These are phyloP conservation scores for Neosilurus mollespiculum DNA, from an alignment of 2,797 vertebrate species.

Conservation along the genomic window DNA sequence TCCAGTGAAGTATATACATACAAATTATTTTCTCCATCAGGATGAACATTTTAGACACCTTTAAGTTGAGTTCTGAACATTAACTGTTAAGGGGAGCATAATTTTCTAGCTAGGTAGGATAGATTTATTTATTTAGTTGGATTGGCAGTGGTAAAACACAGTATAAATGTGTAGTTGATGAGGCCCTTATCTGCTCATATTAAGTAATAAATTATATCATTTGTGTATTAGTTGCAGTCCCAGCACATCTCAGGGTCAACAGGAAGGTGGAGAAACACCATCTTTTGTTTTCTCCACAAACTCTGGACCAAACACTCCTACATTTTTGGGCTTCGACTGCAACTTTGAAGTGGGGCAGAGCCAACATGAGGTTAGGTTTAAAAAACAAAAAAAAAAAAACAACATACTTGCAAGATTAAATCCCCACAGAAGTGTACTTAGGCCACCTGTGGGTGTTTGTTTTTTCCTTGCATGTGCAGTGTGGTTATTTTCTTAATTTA, in stretches of 20 bases:
- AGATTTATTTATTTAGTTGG: not conserved
- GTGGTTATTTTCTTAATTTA: too few species aligned
- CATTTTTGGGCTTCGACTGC: constrained; percentile 68
- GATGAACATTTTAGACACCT: not conserved
- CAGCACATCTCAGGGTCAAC: constrained; percentile 49
- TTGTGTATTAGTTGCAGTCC: constrained; percentile 65
- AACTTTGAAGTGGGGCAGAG: constrained; percentile 61
- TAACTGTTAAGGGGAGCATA: not conserved
- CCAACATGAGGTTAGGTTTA: constrained; percentile 66
- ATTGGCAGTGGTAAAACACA: not conserved
- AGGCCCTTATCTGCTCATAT: not conserved
- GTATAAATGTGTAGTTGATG: not conserved
- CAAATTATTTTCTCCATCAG: not conserved
- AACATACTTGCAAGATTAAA: not conserved
- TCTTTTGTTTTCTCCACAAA: constrained; percentile 69
- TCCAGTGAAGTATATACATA: too few species aligned
- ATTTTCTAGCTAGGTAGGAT: not conserved
- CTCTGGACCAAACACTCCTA: constrained; percentile 62
- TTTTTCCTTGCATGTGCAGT: too few species aligned
- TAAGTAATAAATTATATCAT: not conserved
- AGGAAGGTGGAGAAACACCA: constrained; percentile 60
- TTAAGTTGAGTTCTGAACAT: not conserved
- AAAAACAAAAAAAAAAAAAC: not conserved
- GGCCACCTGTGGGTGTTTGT: too few species aligned
- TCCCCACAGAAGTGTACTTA: too few species aligned